Percentiles rank a stretch among this genome's conserved stretches.
phyloP scores from a whole-genome alignment of 2,113 vertebrate species.

The Hippopotamus amphibius region DNA sequence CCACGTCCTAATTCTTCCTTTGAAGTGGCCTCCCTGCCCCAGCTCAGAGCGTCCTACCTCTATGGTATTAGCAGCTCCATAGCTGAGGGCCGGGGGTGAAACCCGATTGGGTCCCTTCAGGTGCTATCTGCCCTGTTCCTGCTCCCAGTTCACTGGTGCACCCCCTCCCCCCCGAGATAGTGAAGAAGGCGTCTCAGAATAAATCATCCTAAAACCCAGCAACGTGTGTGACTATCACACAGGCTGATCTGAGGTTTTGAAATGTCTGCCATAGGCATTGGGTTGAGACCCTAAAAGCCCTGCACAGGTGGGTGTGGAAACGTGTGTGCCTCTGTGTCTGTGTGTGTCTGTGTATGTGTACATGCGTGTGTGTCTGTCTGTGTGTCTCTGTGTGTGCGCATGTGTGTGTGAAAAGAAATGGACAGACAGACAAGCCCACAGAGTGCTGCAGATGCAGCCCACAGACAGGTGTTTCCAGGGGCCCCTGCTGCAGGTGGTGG shows the following conservation, averaged over 20 bases:
- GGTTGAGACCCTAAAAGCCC: neutral
- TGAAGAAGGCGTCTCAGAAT: too few species aligned
- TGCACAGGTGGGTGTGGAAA: neutral
- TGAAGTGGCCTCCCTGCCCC: neutral
- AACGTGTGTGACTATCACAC: neutral
- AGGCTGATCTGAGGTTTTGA: neutral
- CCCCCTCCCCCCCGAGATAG: too few species aligned
- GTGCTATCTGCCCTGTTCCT: accelerated
- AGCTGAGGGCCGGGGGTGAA: neutral
- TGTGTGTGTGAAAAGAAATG: neutral
- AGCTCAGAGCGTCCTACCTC: neutral
- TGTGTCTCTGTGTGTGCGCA: neutral
- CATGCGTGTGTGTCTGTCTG: neutral
- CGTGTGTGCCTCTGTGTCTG: neutral
- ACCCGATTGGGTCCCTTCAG: neutral
- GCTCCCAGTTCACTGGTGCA: too few species aligned
- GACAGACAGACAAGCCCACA: neutral
- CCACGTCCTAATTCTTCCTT: neutral
- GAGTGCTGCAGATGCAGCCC: accelerated
- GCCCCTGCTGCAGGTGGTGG: neutral
- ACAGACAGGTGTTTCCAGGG: neutral
- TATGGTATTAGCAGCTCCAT: neutral
- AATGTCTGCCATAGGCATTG: neutral
- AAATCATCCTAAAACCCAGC: too few species aligned
- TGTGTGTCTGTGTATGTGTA: neutral